Evolutionary conservation across 2,113 vertebrate species (phyloP).

Genomic region (Megatriorchis doriae): DNA sequence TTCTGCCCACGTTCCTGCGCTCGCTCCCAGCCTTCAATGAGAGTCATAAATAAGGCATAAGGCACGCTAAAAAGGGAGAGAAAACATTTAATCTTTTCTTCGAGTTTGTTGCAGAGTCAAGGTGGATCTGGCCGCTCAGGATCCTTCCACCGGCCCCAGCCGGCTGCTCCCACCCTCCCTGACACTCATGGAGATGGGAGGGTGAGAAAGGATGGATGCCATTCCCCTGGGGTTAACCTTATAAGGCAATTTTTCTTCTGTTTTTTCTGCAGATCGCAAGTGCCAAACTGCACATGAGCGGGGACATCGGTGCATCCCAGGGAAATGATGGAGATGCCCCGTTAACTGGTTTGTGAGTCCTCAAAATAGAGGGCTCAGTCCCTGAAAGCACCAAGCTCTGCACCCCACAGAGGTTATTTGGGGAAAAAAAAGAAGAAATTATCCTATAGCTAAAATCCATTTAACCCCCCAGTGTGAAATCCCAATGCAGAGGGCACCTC

Average conservation of each 20-base stretch:
- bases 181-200: not conserved
- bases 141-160: not conserved
- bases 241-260: not conserved
- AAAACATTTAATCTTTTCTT: not conserved
- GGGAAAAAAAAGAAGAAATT: not conserved
- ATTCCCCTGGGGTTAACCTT: not conserved
- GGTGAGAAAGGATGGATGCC: not conserved
- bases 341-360: not conserved
- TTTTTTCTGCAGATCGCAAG: not conserved
- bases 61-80: not conserved
- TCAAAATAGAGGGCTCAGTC: not conserved
- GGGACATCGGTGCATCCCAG: no score
- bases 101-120: not conserved
- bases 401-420: not conserved
- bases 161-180: not conserved
- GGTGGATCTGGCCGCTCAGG: not conserved
- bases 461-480: not conserved
- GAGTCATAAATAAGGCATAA: slow-evolving; percentile 48
- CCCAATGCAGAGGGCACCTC: not conserved
- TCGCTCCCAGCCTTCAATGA: not conserved
- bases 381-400: not conserved
- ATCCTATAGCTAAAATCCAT: not conserved
- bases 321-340: not conserved
- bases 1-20: not conserved
- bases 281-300: not conserved